Evolutionary conservation across 2,113 vertebrate genomes (phyloP).

Genomic region (Chaetodon trifascialis): DNA sequence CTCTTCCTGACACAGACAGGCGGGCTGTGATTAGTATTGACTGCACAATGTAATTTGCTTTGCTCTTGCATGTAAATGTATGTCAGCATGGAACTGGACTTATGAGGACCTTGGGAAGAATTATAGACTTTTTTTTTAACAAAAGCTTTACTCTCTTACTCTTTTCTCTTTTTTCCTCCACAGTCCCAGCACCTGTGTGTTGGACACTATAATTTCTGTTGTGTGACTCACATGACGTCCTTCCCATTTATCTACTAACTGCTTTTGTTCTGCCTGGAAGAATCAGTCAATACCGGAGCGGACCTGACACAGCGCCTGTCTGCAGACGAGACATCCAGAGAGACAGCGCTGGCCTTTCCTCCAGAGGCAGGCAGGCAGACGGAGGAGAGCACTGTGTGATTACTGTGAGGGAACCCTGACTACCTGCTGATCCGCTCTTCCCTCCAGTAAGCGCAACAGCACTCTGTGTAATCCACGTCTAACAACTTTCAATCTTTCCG

Average conservation of each 20-base stretch:
- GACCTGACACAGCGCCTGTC: constrained; percentile 56
- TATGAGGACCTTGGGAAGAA: constrained; percentile 13
- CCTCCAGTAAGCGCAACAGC: constrained; percentile 23
- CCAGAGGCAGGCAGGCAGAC: constrained; percentile 49
- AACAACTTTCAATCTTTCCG: constrained; percentile 64
- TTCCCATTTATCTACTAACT: constrained; percentile 46
- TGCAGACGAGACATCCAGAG: constrained; percentile 52
- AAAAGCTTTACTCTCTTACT: constrained; percentile 5
- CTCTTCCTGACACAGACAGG: constrained; percentile 58
- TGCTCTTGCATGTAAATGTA: constrained; percentile 53
- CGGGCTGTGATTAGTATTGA: constrained; percentile 58
- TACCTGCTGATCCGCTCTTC: constrained; percentile 51
- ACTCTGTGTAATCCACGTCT: constrained; percentile 38
- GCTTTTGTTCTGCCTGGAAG: constrained; percentile 54
- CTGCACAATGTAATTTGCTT: constrained; percentile 57
- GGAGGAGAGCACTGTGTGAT: constrained; percentile 39
- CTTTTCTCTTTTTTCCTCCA: neutral
- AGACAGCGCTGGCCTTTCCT: constrained; percentile 54
- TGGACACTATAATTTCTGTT: constrained; percentile 13
- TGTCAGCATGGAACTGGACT: constrained; percentile 25
- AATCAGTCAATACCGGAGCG: constrained; percentile 62
- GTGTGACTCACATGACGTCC: constrained; percentile 31
- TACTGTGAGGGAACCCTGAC: constrained; percentile 47
- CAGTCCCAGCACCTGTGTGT: neutral
- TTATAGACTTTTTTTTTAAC: constrained; percentile 10